phyloP scores from a whole-genome alignment of 1,140 invertebrate genomes.

The Atopsyche davidsoni region DNA sequence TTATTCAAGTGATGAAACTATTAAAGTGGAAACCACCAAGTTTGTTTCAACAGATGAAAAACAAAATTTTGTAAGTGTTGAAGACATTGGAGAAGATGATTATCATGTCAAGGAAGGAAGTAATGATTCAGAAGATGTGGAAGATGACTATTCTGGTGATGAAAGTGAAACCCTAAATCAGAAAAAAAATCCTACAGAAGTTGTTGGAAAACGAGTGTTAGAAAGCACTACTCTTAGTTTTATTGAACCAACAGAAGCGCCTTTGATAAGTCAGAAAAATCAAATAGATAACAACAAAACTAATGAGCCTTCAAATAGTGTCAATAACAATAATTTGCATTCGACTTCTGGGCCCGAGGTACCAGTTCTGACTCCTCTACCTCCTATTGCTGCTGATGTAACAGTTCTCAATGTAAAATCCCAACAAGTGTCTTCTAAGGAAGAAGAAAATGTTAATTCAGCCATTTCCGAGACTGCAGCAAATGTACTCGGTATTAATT shows the following conservation, averaged over 20 bases:
- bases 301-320: neutral
- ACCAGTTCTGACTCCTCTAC: too few species aligned
- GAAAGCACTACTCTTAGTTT: too few species aligned
- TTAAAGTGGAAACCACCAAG: slow-evolving; percentile 12
- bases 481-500: too few species aligned
- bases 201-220: too few species aligned
- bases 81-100: slow-evolving; percentile 10
- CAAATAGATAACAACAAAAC: neutral
- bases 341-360: too few species aligned
- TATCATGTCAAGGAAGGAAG: slow-evolving; percentile 8
- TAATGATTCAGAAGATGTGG: slow-evolving; percentile 12
- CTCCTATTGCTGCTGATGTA: too few species aligned
- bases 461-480: too few species aligned
- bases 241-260: neutral
- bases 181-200: slow-evolving; percentile 25
- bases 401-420: too few species aligned
- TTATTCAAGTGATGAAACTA: slow-evolving; percentile 33
- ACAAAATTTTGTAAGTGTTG: neutral
- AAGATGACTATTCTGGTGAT: slow-evolving; percentile 5
- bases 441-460: too few species aligned
- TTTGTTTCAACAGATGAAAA: slow-evolving; percentile 2
- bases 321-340: neutral
- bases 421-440: too few species aligned
- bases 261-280: neutral
- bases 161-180: slow-evolving; percentile 3